Base-by-base conservation (phyloP, 2,888 invertebrate species). In the Boloria selene region DNA sequence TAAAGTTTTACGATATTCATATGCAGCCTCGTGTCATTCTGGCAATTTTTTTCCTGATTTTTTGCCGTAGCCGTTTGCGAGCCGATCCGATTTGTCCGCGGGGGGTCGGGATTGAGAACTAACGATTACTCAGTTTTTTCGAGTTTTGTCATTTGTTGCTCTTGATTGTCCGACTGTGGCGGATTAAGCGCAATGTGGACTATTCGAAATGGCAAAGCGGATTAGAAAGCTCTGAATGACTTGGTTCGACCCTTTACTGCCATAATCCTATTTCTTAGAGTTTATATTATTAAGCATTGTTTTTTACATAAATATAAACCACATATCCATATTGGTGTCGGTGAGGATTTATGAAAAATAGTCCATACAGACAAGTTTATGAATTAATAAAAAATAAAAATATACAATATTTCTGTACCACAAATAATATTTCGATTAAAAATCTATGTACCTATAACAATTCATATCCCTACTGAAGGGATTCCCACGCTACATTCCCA, bases 111-210 rank as follows among this genome's bases (percentile, higher is more conserved):
- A 77, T 80, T 82, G 83, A 79, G 79, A 59, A 71, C 85, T 87
- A 87, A 88, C 88, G 85, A 88, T 84, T 84, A 84, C 85, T 84
- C 17, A 52, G 22, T 64, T 64, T 61, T 61, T 80, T 79, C 75
- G 78, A 79, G 80, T 81, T 80, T 83, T 83, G 83, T 85, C 83
- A 83, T 80, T 83, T 82, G 83, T 84, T 64, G 54, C 74, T 79
- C 85, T 85, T 85, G 87, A 87, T 88, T 88, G 89, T 88, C 87
- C 84, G 83, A 87, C 85, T 86, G 85, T 84, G 85, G 86, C 82
- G 85, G 87, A 87, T 88, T 81, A 76, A 79, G 79, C 76, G 76
- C 77, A 77, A 77, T 68, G 51, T 81, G 78, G 76, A 78, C 79
- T 80, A 81, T 85, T 83, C 79, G 80, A 79, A 79, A 73, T 75